Conservation (phyloP, 2,113 vertebrate genomes). For the Chaetops frenatus region DNA sequence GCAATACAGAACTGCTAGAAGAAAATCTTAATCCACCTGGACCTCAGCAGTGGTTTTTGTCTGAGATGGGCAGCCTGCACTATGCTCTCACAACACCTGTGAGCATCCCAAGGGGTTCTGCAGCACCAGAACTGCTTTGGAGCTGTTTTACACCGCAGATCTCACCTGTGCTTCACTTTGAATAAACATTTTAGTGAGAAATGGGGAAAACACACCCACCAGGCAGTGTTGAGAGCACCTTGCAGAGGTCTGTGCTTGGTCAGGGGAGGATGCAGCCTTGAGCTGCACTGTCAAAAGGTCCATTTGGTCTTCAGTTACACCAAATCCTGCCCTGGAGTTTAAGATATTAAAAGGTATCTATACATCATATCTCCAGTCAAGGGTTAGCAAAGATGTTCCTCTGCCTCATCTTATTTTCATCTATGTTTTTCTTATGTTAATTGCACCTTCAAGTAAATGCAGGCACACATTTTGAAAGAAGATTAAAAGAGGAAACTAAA, state of each 20-base stretch:
- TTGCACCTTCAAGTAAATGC: not conserved
- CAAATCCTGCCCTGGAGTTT: not conserved
- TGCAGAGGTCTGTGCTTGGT: not conserved
- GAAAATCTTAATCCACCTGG: not conserved
- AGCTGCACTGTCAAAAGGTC: not conserved
- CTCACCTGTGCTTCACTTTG: not conserved
- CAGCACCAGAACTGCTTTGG: rapidly evolving
- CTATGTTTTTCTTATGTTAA: not conserved
- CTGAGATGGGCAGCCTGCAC: not conserved
- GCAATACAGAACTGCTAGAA: not conserved
- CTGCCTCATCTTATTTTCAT: not conserved
- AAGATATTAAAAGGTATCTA: not conserved
- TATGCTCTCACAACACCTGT: not conserved
- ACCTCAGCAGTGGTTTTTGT: not conserved
- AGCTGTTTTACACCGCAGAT: rapidly evolving
- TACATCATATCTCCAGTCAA: not conserved
- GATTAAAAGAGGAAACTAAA: not conserved
- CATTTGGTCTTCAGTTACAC: rapidly evolving
- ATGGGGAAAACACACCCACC: not conserved
- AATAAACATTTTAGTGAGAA: not conserved
- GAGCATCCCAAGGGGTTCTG: not conserved
- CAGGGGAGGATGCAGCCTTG: not conserved
- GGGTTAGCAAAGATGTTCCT: not conserved
- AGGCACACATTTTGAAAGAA: not conserved
- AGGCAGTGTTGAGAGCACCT: rapidly evolving